phyloP scores from a whole-genome alignment of 2,888 invertebrate species.

The Sphaerophoria rueppellii region DNA sequence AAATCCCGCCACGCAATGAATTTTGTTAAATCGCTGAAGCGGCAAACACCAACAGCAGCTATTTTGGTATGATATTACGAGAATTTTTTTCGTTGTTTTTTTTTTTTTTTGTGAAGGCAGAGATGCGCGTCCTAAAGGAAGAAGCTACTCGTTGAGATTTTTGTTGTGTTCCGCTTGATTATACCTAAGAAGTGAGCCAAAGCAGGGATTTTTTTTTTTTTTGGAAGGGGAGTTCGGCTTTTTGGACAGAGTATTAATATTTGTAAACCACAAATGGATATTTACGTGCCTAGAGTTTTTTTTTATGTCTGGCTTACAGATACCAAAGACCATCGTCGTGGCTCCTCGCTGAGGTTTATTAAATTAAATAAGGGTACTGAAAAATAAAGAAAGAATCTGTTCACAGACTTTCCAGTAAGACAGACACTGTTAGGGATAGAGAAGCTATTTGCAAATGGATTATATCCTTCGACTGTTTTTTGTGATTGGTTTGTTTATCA shows the following conservation, averaged over 20 bases:
- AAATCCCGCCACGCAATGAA: slow-evolving; percentile 65
- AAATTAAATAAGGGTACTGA: slow-evolving; percentile 59
- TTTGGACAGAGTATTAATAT: slow-evolving; percentile 66
- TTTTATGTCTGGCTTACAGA: background rate
- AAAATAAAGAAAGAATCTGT: background rate
- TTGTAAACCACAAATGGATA: slow-evolving; percentile 51
- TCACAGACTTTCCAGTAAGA: background rate
- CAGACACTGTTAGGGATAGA: background rate
- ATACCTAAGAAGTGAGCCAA: slow-evolving; percentile 38
- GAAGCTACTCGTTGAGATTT: slow-evolving; percentile 35
- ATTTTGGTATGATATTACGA: background rate
- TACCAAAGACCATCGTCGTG: no score
- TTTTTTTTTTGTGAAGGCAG: slow-evolving; percentile 15
- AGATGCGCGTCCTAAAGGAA: slow-evolving; percentile 9
- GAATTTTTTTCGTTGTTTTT: slow-evolving; percentile 65
- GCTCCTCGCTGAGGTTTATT: background rate
- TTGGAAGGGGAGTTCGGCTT: slow-evolving; percentile 46
- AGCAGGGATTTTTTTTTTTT: slow-evolving; percentile 18
- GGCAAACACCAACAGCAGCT: slow-evolving; percentile 52
- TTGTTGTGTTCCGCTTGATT: slow-evolving; percentile 67
- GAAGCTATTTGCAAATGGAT: no score
- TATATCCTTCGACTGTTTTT: no score
- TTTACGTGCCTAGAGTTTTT: background rate
- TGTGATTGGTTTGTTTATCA: no score
- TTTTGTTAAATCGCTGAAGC: slow-evolving; percentile 65